A percentile compares a stretch with the other conserved stretches of the same genome.
These are phyloP conservation scores for Diarsia mendica DNA, from an alignment of 2,888 invertebrate species.

Conservation along the genomic window DNA sequence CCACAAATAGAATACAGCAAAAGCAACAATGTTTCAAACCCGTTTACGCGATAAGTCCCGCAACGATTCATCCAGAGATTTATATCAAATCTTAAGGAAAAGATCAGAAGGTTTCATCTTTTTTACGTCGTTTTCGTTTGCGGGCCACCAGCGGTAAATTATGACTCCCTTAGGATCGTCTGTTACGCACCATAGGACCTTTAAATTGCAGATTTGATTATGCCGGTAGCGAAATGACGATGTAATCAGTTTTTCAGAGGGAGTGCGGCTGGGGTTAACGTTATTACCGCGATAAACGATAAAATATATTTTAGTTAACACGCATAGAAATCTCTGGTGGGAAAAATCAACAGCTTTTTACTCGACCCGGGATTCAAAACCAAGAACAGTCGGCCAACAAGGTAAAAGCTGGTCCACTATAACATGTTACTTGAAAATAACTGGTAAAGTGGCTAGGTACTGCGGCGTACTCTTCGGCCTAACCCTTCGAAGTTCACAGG, in stretches of 20 bases:
- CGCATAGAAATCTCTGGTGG: too few species aligned
- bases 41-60: conserved; percentile 40
- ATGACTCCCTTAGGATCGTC: conserved; percentile 47
- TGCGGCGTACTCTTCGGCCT: too few species aligned
- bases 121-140: conserved; percentile 52
- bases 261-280: background rate
- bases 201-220: conserved; percentile 53
- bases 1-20: conserved; percentile 10
- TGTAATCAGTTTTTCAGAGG: conserved; percentile 29
- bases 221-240: conserved; percentile 13
- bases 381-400: background rate
- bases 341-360: background rate
- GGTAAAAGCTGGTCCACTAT: background rate
- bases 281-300: background rate
- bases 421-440: background rate
- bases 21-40: conserved; percentile 29
- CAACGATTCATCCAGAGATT: conserved; percentile 53
- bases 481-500: background rate
- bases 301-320: background rate
- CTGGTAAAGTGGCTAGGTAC: background rate
- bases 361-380: too few species aligned
- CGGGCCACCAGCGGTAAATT: conserved; percentile 52
- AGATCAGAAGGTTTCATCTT: conserved; percentile 59
- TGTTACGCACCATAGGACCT: conserved; percentile 45
- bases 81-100: conserved; percentile 55